phyloP scores from a whole-genome alignment of 2,797 vertebrate genomes.

The Perodicticus potto region DNA sequence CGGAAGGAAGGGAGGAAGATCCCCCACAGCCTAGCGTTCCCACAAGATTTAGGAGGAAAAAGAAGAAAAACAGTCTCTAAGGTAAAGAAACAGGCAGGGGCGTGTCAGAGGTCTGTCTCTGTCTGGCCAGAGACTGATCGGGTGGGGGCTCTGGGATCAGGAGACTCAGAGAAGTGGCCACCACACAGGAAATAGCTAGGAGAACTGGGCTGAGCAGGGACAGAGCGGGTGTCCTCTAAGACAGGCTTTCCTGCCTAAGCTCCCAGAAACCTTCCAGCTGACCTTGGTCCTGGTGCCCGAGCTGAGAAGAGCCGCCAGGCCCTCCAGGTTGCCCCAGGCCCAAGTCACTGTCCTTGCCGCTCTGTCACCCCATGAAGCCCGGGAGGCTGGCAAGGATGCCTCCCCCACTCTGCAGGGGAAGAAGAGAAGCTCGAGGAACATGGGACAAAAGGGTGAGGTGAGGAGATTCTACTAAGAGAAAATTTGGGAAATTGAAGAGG shows the following conservation, averaged over 20 bases:
- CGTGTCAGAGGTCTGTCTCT: background rate
- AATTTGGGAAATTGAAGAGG: background rate
- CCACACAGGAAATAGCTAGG: background rate
- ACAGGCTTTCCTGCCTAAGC: background rate
- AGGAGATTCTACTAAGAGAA: background rate
- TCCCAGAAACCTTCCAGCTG: background rate
- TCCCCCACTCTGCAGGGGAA: background rate
- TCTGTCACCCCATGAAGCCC: background rate
- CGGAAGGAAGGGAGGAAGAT: background rate
- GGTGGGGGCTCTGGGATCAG: background rate
- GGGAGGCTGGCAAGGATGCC: background rate
- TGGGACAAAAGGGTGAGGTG: background rate
- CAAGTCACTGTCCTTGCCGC: background rate
- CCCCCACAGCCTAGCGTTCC: background rate
- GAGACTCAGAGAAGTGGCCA: background rate
- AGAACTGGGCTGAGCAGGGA: background rate
- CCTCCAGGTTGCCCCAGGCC: background rate
- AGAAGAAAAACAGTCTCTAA: background rate
- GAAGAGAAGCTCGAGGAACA: background rate
- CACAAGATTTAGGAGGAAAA: background rate
- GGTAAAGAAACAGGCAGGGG: background rate
- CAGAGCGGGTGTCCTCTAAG: background rate
- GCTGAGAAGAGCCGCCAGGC: background rate
- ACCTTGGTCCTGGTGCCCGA: background rate
- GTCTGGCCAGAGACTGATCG: background rate